Base-by-base conservation (phyloP, 2,888 invertebrate species). In the Nomada hirtipes region DNA sequence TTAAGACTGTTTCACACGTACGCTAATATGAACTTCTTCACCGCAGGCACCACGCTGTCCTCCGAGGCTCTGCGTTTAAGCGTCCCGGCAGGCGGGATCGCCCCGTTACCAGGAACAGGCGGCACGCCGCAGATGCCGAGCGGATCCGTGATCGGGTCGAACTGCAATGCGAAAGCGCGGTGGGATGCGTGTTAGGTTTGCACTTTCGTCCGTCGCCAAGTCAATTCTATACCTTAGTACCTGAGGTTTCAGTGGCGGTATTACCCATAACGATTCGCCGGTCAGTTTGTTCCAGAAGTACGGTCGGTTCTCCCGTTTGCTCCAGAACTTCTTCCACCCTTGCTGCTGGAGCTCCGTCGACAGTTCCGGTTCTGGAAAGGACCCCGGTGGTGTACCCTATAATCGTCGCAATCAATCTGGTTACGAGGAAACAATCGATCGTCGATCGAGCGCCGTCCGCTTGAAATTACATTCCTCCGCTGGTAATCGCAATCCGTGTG, bases 291-390 rank as follows among this genome's bases (percentile, higher is more conserved):
- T 99, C 98, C 98, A 99, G 94, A 97, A 99, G 94, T 99, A 99
- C 2, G 98, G 98, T 44, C 99, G 95, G 92, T 97, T 98, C 94
- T 99, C 99, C 73, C 99, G 95, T 92, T 98, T 98, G 26, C 98
- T 99, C 99, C 99, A 99, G 94, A 98, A 98, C 91, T 98, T 98
- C 82, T 98, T 96, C 99, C 99, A 99, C 7, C 99, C 99, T 92
- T 98, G 98, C 92, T 97, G 97, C 10, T 96, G 94, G 64, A 97
- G 93, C 91, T 97, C 97, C 18, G 95, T 94, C 4, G 97, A 96
- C 69, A 97, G 93, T 91, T 94, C 94, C n/a, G 92, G 92, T 74
- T 94, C 94, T 9, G 94, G 91, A 86, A 90, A 94, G 61, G 90
- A 90, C 52, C 91, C 93, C 53, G 91, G 90, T 47, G 90, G 82